Conservation (phyloP, 2,888 invertebrate genomes). For the Leucozona laternaria region DNA sequence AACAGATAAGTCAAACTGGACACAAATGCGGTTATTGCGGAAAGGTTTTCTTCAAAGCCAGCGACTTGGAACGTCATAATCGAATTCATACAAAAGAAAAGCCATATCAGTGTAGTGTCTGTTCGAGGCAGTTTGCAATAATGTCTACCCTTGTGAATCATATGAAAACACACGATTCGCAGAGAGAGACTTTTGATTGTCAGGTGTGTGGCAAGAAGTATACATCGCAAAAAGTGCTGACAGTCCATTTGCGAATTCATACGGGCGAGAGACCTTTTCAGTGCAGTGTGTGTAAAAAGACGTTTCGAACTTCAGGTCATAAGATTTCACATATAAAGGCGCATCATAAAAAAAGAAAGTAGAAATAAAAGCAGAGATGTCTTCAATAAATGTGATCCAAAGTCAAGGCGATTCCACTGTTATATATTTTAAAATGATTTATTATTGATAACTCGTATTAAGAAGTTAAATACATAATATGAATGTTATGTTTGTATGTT, state of each 20-base stretch:
- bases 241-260: slow-evolving; percentile 80
- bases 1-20: slow-evolving; percentile 36
- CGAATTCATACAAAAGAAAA: slow-evolving; percentile 78
- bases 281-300: slow-evolving; percentile 78
- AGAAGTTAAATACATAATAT: too few relatives aligned
- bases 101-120: slow-evolving; percentile 76
- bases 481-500: too few relatives aligned
- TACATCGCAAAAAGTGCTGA: slow-evolving; percentile 78
- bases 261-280: slow-evolving; percentile 79
- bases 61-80: slow-evolving; percentile 78
- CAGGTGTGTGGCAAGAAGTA: slow-evolving; percentile 79
- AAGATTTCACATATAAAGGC: slow-evolving; percentile 77
- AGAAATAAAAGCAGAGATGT: not conserved
- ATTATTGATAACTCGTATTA: too few relatives aligned
- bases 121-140: slow-evolving; percentile 76
- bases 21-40: slow-evolving; percentile 78
- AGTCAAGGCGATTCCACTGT: not conserved
- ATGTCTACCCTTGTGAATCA: slow-evolving; percentile 77
- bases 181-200: slow-evolving; percentile 74
- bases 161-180: slow-evolving; percentile 72
- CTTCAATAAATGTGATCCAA: not conserved
- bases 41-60: slow-evolving; percentile 77
- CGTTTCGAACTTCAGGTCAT: slow-evolving; percentile 81
- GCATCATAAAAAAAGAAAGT: slow-evolving; percentile 63
- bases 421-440: too few relatives aligned